phyloP scores from a whole-genome alignment of 64 coral and sea anemone genomes.

The Orbicella faveolata region DNA sequence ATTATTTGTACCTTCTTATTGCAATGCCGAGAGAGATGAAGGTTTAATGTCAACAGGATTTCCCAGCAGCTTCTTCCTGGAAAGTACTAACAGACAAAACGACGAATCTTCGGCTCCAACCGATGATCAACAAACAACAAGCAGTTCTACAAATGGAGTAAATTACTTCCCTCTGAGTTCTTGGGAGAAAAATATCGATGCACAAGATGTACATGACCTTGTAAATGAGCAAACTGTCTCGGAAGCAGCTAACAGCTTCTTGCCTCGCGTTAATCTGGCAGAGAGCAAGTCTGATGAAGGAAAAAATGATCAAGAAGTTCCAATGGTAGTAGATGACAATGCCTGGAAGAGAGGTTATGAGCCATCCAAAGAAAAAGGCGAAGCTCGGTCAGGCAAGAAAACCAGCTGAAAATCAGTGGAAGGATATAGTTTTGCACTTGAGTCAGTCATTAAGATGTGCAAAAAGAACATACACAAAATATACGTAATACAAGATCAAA shows the following conservation, averaged over 20 bases:
- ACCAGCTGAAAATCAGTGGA: not conserved
- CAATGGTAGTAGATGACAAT: not conserved
- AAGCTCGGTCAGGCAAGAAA: not conserved
- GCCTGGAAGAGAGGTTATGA: not conserved
- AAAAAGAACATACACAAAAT: not conserved
- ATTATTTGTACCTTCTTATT: constrained; percentile 20
- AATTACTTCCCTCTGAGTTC: not conserved
- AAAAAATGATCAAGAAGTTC: not conserved
- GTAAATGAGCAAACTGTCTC: not conserved
- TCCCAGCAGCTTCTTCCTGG: not conserved
- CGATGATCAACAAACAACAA: too few species aligned
- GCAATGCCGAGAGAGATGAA: constrained; percentile 10
- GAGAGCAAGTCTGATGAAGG: not conserved
- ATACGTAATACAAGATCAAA: too few species aligned
- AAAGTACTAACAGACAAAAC: not conserved
- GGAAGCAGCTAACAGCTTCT: not conserved
- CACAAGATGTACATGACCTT: not conserved
- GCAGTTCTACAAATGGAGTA: not conserved
- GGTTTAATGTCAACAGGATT: not conserved
- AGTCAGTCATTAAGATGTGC: not conserved
- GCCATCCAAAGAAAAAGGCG: not conserved
- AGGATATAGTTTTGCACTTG: not conserved
- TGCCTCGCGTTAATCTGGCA: not conserved
- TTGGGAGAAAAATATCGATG: not conserved
- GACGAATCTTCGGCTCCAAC: not conserved